Conservation (phyloP, 2,113 vertebrate genomes). For the Astatotilapia flaviijosephi region DNA sequence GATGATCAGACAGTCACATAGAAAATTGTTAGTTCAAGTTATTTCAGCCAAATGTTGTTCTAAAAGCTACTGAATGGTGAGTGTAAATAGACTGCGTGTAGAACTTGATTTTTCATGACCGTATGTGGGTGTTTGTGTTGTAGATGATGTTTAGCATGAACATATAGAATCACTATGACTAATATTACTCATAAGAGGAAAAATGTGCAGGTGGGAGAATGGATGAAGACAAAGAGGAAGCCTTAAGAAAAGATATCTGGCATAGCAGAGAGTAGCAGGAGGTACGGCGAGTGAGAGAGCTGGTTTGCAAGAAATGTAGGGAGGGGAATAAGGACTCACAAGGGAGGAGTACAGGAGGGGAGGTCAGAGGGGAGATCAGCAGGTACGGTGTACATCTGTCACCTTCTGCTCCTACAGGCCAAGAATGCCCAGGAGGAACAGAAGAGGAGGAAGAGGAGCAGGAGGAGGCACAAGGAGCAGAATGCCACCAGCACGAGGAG, state of each 20-base stretch:
- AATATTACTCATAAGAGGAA: slow-evolving; percentile 10
- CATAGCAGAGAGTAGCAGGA: slow-evolving; percentile 5
- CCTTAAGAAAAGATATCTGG: neutral
- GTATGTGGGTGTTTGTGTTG: slow-evolving; percentile 11
- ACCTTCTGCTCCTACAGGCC: slow-evolving; percentile 57
- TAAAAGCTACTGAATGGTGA: neutral
- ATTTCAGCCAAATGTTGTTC: neutral
- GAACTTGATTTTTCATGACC: neutral
- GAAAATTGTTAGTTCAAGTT: neutral
- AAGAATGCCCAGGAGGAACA: slow-evolving; percentile 30
- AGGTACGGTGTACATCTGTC: slow-evolving; percentile 67
- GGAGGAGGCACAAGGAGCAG: neutral
- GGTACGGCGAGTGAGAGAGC: neutral
- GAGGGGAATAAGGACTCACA: neutral
- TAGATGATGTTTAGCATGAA: neutral
- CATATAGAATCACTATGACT: slow-evolving; percentile 16
- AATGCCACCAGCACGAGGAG: neutral
- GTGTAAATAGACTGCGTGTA: neutral
- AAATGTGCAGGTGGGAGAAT: neutral
- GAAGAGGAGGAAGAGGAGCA: slow-evolving; percentile 1
- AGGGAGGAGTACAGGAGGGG: slow-evolving; percentile 25
- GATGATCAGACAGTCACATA: neutral
- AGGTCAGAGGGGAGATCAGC: slow-evolving; percentile 52
- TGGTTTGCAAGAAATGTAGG: slow-evolving; percentile 12
- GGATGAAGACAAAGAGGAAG: neutral